Conservation (phyloP, 2,113 vertebrate species). For the Merops nubicus region DNA sequence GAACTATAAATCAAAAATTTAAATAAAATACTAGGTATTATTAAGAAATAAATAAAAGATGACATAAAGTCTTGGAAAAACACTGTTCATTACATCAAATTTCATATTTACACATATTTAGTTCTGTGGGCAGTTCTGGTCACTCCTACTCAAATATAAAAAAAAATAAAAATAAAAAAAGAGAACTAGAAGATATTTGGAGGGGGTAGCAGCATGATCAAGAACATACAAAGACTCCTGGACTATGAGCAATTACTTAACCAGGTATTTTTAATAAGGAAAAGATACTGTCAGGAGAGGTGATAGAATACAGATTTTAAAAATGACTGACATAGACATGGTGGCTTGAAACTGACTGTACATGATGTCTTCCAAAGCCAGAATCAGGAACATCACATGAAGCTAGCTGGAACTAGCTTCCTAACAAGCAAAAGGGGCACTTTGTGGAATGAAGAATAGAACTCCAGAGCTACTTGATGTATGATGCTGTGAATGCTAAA, state of each 20-base stretch:
- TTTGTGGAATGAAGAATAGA: background rate
- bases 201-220: background rate
- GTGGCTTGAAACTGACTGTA: background rate
- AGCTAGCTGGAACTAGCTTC: background rate
- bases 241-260: background rate
- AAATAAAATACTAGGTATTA: background rate
- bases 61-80: background rate
- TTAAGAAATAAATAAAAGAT: background rate
- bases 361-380: background rate
- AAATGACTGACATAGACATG: background rate
- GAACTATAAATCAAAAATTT: background rate
- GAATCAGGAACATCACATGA: background rate
- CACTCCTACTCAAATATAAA: no score
- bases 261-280: background rate
- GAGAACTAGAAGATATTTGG: background rate
- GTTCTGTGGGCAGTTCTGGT: background rate
- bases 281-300: background rate
- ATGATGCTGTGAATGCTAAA: background rate
- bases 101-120: background rate
- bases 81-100: background rate
- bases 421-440: background rate
- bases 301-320: background rate
- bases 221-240: background rate
- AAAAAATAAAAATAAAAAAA: background rate
- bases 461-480: background rate